These are phyloP conservation scores for Andrena bicolor DNA, from an alignment of 2,888 invertebrate species.

Conservation along the genomic window DNA sequence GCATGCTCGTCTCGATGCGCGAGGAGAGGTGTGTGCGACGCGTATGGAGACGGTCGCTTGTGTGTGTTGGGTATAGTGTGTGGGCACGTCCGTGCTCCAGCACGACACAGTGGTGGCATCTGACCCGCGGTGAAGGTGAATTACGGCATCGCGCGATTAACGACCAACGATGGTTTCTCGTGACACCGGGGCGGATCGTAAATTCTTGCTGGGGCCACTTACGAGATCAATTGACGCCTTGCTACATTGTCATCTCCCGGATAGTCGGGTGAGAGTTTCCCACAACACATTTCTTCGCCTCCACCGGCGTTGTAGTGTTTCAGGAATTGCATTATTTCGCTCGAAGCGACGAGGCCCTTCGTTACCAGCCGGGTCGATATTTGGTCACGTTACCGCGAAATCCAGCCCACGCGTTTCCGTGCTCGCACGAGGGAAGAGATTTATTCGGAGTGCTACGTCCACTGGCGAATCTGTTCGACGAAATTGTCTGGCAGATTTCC, in stretches of 20 bases:
- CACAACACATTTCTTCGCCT: conserved; percentile 1
- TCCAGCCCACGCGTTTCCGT: conserved; percentile 33
- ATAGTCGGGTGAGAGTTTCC: neutral
- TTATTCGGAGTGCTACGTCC: neutral
- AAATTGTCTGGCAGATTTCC: neutral
- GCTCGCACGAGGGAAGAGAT: neutral
- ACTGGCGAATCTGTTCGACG: neutral
- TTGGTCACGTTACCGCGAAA: conserved; percentile 42
- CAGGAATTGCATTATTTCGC: conserved; percentile 41
- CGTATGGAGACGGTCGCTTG: neutral
- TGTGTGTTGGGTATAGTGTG: neutral
- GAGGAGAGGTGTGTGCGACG: neutral
- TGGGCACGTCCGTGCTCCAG: neutral
- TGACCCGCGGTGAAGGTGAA: conserved; percentile 59
- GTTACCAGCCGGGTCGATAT: conserved; percentile 51
- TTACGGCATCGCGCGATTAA: conserved; percentile 63
- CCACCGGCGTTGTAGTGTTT: conserved; percentile 32
- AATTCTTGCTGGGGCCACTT: conserved; percentile 28
- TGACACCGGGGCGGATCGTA: conserved; percentile 41
- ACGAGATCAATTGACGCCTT: conserved; percentile 43
- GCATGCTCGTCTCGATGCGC: neutral
- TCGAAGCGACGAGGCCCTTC: conserved; percentile 31
- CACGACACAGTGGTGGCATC: conserved; percentile 28
- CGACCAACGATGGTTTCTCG: conserved; percentile 52
- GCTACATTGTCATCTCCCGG: conserved; percentile 15